These are phyloP conservation scores for Pterocles burchelli DNA, from an alignment of 2,113 vertebrate species.

Conservation along the genomic window DNA sequence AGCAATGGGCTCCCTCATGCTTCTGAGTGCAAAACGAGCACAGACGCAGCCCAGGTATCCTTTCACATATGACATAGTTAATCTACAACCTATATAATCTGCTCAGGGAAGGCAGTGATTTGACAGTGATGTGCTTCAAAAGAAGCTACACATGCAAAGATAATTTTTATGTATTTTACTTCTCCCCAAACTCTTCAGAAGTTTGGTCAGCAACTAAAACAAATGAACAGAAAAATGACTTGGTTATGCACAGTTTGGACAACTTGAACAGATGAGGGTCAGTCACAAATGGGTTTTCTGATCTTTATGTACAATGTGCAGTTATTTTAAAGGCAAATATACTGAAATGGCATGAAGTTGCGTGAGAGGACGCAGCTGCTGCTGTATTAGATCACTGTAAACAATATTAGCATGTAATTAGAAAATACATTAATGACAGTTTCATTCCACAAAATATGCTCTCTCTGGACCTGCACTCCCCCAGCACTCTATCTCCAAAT, in stretches of 20 bases:
- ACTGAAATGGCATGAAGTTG: background rate
- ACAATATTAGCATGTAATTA: background rate
- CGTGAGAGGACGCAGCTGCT: background rate
- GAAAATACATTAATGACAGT: constrained; percentile 9
- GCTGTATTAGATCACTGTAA: background rate
- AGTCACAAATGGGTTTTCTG: background rate
- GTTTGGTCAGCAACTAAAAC: background rate
- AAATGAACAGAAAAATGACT: background rate
- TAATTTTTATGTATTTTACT: background rate
- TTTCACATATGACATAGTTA: background rate
- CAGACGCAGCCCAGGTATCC: background rate
- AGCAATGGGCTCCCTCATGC: accelerated
- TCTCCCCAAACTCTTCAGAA: background rate
- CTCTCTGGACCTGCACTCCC: background rate
- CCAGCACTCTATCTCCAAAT: accelerated
- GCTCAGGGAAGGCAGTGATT: background rate
- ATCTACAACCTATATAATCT: background rate
- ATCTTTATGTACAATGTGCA: background rate
- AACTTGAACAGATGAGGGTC: background rate
- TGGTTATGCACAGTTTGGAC: background rate
- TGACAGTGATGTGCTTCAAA: background rate
- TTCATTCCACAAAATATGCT: background rate
- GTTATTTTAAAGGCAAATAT: constrained; percentile 18
- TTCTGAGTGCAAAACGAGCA: background rate
- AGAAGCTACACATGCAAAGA: background rate